Evolutionary conservation across 2,113 vertebrate species (phyloP), one percentile per base, ranked within the genome.

Genomic region (Laticauda colubrina): DNA sequence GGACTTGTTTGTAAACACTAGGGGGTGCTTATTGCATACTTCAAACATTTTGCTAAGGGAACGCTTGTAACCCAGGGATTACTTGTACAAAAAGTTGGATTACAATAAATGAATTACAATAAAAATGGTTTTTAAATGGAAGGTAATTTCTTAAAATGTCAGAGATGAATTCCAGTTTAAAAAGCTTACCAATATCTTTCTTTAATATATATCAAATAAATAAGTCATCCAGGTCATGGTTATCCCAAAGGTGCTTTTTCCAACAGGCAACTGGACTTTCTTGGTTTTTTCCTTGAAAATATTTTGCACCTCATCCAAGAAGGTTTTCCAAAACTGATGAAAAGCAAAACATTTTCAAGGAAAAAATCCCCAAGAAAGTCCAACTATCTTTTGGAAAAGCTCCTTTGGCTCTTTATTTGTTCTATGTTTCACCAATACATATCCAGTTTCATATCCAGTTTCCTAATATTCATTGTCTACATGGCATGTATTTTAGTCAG

Each of bases 171-270:
- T 93, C 21, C 89, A 92, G 39, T 85, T 39, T 26, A 90, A 59
- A 93, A n/a, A 24, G 64, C 56, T 87, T 85, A 89, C n/a, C 93
- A 95, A 92, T 23, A 55, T 55, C 55, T 56, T 56, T 5, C 15
- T 45, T 43, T 20, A 6, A 48, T 85, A 43, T 43, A 18, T 43
- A 43, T 43, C 34, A 43, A 8, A 43, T 39, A 85, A 43, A 85
- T 56, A 56, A 56, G 15, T 43, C 75, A 85, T 34, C 2, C 59
- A 64, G 10, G 26, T 64, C 59, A 61, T 29, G 9, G 59, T 61
- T 29, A 26, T 64, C 26, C 11, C 59, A 64, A 29, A 64, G 3
- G 48, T 64, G 26, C 11, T 64, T 64, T 64, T 64, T 64, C 24
- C 11, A 29, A 64, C 12, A 29, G 59, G 10, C 48, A 64, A 64